These are phyloP conservation scores for Timandra comae DNA, from an alignment of 2,888 invertebrate genomes.

Conservation along the genomic window DNA sequence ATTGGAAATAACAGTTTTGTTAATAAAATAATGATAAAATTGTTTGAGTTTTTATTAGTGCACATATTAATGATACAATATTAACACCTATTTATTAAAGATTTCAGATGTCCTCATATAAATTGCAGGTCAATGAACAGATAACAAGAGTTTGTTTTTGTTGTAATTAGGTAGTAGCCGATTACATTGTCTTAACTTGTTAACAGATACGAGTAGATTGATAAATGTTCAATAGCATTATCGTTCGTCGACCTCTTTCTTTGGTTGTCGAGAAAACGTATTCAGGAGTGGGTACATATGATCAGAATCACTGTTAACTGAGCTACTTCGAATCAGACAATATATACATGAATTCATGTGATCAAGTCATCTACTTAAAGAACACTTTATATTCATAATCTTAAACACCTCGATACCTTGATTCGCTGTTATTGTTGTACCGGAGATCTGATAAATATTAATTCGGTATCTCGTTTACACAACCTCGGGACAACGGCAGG, in stretches of 20 bases:
- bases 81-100: slow-evolving; percentile 2
- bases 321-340: slow-evolving; percentile 27
- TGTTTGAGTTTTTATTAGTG: too few species aligned
- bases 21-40: too few species aligned
- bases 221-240: slow-evolving; percentile 47
- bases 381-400: slow-evolving; percentile 58
- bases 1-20: too few species aligned
- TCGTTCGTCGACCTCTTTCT: slow-evolving; percentile 48
- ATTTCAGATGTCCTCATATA: neutral
- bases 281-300: too few species aligned
- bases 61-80: too few species aligned
- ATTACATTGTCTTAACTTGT: slow-evolving; percentile 51
- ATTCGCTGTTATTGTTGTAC: slow-evolving; percentile 48
- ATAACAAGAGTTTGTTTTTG: slow-evolving; percentile 39
- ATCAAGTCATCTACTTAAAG: slow-evolving; percentile 44
- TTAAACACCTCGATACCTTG: slow-evolving; percentile 48
- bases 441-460: slow-evolving; percentile 62
- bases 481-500: slow-evolving; percentile 31
- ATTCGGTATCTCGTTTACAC: slow-evolving; percentile 35
- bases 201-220: slow-evolving; percentile 41
- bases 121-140: slow-evolving; percentile 37
- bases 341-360: slow-evolving; percentile 47
- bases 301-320: slow-evolving; percentile 30
- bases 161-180: slow-evolving; percentile 39
- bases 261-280: too few species aligned